phyloP scores from a whole-genome alignment of 2,888 invertebrate genomes.

The Lymantria monacha region DNA sequence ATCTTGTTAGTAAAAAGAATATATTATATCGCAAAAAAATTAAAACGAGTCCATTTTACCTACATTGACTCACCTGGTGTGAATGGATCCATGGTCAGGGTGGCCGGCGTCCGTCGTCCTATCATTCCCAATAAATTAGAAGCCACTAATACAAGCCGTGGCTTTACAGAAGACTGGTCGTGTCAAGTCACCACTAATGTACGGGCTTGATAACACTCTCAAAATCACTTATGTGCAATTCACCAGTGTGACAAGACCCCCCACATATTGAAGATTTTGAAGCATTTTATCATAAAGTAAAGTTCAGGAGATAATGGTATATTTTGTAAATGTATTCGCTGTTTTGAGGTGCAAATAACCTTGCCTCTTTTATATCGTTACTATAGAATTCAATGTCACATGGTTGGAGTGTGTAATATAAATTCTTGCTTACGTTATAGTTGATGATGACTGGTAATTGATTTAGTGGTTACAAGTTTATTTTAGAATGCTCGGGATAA shows the following conservation, averaged over 20 bases:
- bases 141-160: constrained; percentile 78
- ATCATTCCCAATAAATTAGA: constrained; percentile 81
- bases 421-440: constrained; percentile 70
- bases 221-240: constrained; percentile 65
- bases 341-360: constrained; percentile 58
- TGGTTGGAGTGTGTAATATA: constrained; percentile 62
- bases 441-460: constrained; percentile 62
- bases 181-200: constrained; percentile 78
- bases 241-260: constrained; percentile 45
- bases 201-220: constrained; percentile 75
- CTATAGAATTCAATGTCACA: constrained; percentile 66
- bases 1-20: too few species aligned
- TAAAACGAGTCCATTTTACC: constrained; percentile 27
- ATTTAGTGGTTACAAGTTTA: constrained; percentile 50
- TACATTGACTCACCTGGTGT: constrained; percentile 56
- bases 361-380: constrained; percentile 68
- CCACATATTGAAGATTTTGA: constrained; percentile 2
- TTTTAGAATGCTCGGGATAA: constrained; percentile 4
- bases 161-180: constrained; percentile 78
- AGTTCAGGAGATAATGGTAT: constrained; percentile 29
- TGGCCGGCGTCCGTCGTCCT: constrained; percentile 79
- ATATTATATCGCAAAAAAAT: constrained; percentile 16
- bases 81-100: constrained; percentile 76
- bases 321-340: constrained; percentile 46
- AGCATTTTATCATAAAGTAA: constrained; percentile 1